Percentiles rank a stretch among this genome's conserved stretches.
phyloP scores from a whole-genome alignment of 2,797 vertebrate species.

The Dryobates pubescens region DNA sequence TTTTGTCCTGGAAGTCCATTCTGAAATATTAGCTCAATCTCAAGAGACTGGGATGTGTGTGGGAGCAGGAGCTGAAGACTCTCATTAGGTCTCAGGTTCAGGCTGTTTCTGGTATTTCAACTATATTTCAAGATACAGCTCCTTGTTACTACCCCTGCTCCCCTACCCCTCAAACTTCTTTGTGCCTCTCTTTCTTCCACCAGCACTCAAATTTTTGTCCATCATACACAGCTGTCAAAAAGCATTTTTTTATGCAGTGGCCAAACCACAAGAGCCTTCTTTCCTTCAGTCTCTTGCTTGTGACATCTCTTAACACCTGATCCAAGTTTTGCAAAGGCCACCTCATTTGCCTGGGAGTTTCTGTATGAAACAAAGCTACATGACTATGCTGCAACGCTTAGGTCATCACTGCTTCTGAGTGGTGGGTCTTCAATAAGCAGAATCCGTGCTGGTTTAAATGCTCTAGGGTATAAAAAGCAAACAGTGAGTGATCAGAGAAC shows the following conservation, averaged over 20 bases:
- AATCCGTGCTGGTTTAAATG: not conserved
- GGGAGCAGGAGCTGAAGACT: not conserved
- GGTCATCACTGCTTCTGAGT: not conserved
- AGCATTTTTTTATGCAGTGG: not conserved
- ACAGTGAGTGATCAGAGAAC: not conserved
- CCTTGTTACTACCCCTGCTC: not conserved
- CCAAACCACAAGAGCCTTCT: not conserved
- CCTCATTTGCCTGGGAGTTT: not conserved
- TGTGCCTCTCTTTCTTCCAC: not conserved
- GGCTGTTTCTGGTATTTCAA: not conserved
- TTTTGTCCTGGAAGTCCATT: not conserved
- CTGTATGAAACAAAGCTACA: not conserved
- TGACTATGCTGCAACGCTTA: accelerated
- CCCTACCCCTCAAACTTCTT: not conserved
- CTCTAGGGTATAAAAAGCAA: not conserved
- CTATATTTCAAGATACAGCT: not conserved
- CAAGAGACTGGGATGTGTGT: not conserved
- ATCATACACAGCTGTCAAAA: not conserved
- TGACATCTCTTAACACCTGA: not conserved
- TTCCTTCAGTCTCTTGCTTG: not conserved
- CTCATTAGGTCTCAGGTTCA: not conserved
- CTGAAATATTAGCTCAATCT: not conserved
- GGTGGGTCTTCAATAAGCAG: not conserved
- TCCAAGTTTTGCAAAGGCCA: not conserved
- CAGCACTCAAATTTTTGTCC: not conserved